Conservation (phyloP, 2,113 vertebrate species). For the Anguilla rostrata region DNA sequence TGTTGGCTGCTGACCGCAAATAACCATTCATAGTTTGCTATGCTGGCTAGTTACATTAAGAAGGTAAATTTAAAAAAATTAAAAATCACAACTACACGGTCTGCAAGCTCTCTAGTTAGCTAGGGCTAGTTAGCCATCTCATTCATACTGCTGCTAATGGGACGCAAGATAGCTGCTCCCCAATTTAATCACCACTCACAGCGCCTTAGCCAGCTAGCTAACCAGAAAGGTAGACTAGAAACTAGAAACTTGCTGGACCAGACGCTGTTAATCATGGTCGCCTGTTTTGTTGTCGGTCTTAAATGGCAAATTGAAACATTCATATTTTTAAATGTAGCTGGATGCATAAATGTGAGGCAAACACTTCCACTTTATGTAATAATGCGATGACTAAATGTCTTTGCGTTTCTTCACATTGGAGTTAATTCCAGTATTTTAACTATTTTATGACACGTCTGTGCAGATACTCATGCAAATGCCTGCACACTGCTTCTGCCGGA, state of each 20-base stretch:
- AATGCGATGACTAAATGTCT: background rate
- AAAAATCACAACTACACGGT: background rate
- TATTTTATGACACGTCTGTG: background rate
- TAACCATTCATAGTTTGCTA: background rate
- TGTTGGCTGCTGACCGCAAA: conserved; percentile 7
- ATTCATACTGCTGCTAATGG: background rate
- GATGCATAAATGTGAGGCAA: no score
- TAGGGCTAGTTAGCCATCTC: background rate
- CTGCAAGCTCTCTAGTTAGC: background rate
- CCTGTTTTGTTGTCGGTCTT: no score
- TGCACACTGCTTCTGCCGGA: background rate
- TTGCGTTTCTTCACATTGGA: background rate
- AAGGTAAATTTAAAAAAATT: background rate
- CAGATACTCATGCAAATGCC: background rate
- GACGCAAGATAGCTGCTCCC: conserved; percentile 47
- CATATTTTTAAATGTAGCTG: no score
- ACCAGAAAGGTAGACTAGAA: background rate
- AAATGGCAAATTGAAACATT: no score
- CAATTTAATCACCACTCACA: background rate
- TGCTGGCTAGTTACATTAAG: background rate
- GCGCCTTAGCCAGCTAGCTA: background rate
- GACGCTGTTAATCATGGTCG: background rate
- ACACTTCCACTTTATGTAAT: background rate
- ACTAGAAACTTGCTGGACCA: background rate
- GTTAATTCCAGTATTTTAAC: background rate